phyloP scores from a whole-genome alignment of 2,888 invertebrate species.

The Creontiades dilutus region DNA sequence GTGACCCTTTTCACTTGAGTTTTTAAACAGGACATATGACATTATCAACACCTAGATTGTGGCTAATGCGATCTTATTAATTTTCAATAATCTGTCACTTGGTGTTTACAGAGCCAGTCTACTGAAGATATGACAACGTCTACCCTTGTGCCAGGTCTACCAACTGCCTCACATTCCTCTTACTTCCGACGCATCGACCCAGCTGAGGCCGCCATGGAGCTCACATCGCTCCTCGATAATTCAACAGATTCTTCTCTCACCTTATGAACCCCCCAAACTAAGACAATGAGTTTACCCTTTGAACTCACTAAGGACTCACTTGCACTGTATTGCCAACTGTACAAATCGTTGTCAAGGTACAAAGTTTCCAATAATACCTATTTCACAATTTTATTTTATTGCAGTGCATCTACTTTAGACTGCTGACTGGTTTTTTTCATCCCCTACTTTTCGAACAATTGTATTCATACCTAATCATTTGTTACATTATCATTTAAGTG shows the following conservation, averaged over 20 bases:
- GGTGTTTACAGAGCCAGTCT: slow-evolving; percentile 51
- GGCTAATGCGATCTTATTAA: too few relatives aligned
- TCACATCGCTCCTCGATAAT: slow-evolving; percentile 74
- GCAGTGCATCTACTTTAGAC: neutral
- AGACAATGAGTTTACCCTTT: neutral
- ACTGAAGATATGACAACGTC: slow-evolving; percentile 74
- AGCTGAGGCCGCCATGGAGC: slow-evolving; percentile 73
- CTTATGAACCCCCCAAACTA: slow-evolving; percentile 46
- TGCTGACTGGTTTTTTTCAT: too few relatives aligned
- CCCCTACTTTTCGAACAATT: too few relatives aligned
- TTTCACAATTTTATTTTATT: neutral
- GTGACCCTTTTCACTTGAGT: too few relatives aligned
- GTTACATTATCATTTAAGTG: too few relatives aligned
- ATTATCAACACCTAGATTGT: too few relatives aligned
- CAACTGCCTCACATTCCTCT: slow-evolving; percentile 58
- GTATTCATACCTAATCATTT: too few relatives aligned
- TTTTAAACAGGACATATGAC: too few relatives aligned
- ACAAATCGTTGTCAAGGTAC: neutral
- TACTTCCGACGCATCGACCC: slow-evolving; percentile 74
- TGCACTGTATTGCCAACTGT: neutral
- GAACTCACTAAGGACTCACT: neutral
- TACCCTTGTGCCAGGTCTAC: slow-evolving; percentile 61
- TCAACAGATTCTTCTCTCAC: slow-evolving; percentile 70
- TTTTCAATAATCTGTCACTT: neutral
- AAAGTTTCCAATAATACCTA: neutral